Base-by-base conservation (phyloP, 2,888 invertebrate species). In the Parochlus steinenii region DNA sequence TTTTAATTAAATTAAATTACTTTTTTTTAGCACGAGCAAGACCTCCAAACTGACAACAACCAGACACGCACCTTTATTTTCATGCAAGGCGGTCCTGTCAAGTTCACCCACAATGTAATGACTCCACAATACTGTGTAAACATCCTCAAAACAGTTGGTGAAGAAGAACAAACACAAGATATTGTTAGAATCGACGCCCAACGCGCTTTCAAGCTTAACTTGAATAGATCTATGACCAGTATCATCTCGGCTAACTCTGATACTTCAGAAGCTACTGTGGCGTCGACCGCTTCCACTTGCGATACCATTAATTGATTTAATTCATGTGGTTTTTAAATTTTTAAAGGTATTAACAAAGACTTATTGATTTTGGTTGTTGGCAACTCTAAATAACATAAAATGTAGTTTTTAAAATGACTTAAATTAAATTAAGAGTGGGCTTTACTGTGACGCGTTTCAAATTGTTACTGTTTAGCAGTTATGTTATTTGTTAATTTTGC, bases 191-290 rank as follows among this genome's bases (percentile, higher is more conserved):
- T 36, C 3, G 30, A 36, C 19, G 36, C 36, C 18, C 30, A 36
- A 30, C 29, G 30, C 17, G 36, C 30, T 4, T 36, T 36, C 7
- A 36, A 36, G 24, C 11, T 24, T n/a, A 36, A 36, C 18, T 18
- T 36, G 18, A 36, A 36, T 17, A 29, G 36, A 5, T 36, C 36
- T 6, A 18, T 36, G 18, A 18, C 15, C 5, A 30, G 30, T 11
- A 30, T 36, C 25, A 36, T 36, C 18, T 30, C 30, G 4, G n/a
- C n/a, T n/a, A 30, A 36, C n/a, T 36, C 36, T 5, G 11, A 30
- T 8, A 36, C 36, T 17, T 36, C 36, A 23, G 30, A 30, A 30
- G 36, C 36, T 30, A 36, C 36, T 18, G 14, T 36, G 24, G n/a
- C n/a, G n/a, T n/a, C n/a, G n/a, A n/a, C n/a, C n/a, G n/a, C n/a